These are phyloP conservation scores for Agonopterix arenella DNA, from an alignment of 2,888 invertebrate genomes.

Conservation along the genomic window DNA sequence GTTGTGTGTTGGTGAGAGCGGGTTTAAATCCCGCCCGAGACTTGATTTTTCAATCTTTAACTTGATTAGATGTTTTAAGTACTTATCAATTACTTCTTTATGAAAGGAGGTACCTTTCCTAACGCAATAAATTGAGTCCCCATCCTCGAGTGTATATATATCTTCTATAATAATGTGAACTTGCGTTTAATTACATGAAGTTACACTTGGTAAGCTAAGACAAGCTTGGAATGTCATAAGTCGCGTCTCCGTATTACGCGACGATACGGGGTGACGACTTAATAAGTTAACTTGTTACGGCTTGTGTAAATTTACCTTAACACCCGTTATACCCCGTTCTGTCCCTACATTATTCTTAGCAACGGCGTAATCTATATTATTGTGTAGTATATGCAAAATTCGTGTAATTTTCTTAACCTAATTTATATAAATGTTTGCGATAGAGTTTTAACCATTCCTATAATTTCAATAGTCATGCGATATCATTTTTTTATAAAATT, in stretches of 20 bases:
- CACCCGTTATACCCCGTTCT: conserved; percentile 57
- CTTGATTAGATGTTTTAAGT: too few relatives aligned
- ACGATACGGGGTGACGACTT: conserved; percentile 55
- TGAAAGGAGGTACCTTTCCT: too few relatives aligned
- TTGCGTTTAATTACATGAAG: not conserved
- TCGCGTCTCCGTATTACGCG: conserved; percentile 20
- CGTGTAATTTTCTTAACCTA: not conserved
- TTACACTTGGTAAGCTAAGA: not conserved
- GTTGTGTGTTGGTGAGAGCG: too few relatives aligned
- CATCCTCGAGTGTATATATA: too few relatives aligned
- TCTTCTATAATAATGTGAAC: not conserved
- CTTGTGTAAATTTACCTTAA: conserved; percentile 72
- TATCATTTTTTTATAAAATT: not conserved
- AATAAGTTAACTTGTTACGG: conserved; percentile 70
- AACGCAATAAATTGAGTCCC: too few relatives aligned
- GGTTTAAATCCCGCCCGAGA: too few relatives aligned
- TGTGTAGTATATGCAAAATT: conserved; percentile 32
- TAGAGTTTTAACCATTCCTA: not conserved
- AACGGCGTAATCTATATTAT: conserved; percentile 65
- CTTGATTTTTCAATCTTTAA: too few relatives aligned
- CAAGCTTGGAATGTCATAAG: conserved; percentile 47
- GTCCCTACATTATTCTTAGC: conserved; percentile 65
- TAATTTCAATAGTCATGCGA: not conserved
- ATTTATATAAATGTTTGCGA: too few relatives aligned
- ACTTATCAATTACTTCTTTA: too few relatives aligned